A percentile compares a stretch with the other conserved stretches of the same genome.
phyloP scores from a whole-genome alignment of 2,113 vertebrate species.

The Nannobrachium achirus region DNA sequence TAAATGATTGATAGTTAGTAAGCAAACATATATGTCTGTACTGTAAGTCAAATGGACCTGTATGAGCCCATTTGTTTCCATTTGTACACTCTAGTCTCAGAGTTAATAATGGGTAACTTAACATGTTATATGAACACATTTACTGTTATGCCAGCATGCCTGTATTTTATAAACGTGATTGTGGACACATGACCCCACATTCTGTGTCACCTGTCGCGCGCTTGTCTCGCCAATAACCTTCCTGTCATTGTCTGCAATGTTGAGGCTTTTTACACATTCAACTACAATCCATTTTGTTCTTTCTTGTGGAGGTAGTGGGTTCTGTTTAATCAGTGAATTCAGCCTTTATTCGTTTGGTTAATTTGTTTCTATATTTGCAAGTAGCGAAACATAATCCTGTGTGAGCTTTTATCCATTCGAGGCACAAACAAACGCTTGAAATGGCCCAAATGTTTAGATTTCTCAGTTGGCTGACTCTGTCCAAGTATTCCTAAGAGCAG shows the following conservation, averaged over 20 bases:
- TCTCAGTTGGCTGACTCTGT: constrained; percentile 37
- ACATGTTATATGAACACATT: no score
- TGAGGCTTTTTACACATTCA: constrained; percentile 35
- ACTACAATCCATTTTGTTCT: no score
- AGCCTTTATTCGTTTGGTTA: neutral
- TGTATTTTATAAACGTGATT: no score
- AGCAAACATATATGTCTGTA: no score
- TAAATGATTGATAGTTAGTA: no score
- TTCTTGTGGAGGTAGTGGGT: constrained; percentile 7
- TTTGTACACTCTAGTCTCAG: no score
- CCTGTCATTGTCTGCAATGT: constrained; percentile 63
- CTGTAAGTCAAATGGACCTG: no score
- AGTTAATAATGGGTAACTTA: no score
- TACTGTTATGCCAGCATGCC: no score
- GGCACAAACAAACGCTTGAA: constrained; percentile 26
- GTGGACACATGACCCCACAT: no score
- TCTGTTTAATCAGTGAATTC: constrained; percentile 17
- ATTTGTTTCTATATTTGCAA: neutral
- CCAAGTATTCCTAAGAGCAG: constrained; percentile 40
- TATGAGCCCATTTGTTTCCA: no score
- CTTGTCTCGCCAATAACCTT: constrained; percentile 62
- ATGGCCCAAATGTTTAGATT: constrained; percentile 40
- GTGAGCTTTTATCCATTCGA: constrained; percentile 5
- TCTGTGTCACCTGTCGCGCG: no score
- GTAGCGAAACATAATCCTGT: constrained; percentile 1